These are phyloP conservation scores for Eueides isabella DNA, from an alignment of 1,140 invertebrate genomes.

Conservation along the genomic window DNA sequence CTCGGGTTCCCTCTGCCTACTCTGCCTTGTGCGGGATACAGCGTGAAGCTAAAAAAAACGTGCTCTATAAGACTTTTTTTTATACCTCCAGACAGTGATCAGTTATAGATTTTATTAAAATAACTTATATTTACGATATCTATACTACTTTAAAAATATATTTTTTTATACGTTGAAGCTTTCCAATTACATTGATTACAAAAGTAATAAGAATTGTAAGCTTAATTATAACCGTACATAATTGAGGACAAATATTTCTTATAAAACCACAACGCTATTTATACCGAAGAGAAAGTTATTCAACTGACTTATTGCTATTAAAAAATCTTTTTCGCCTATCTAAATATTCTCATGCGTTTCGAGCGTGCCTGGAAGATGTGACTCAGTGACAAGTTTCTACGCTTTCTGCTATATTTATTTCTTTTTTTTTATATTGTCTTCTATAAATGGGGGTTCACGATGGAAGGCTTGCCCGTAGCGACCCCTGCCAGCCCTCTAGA, in stretches of 20 bases:
- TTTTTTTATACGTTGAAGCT: background rate
- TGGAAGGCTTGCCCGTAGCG: too few relatives aligned
- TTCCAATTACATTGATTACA: background rate
- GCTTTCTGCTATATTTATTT: background rate
- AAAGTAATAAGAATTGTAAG: background rate
- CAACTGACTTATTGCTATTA: background rate
- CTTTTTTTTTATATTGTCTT: too few relatives aligned
- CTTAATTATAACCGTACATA: background rate
- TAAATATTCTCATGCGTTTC: background rate
- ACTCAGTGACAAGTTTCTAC: background rate
- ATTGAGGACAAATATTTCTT: slow-evolving; percentile 1
- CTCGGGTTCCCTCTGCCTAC: too few relatives aligned
- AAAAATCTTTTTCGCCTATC: background rate
- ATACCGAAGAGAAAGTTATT: background rate
- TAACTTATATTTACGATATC: too few relatives aligned
- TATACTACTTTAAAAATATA: background rate
- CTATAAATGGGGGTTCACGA: too few relatives aligned
- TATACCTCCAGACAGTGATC: too few relatives aligned
- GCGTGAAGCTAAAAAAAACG: too few relatives aligned
- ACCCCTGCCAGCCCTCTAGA: too few relatives aligned
- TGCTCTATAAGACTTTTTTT: too few relatives aligned
- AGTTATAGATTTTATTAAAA: too few relatives aligned
- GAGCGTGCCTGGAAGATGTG: background rate
- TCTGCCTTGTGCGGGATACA: too few relatives aligned
- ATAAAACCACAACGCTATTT: background rate